These are phyloP conservation scores for Pseudochirops corinnae DNA, from an alignment of 2,797 vertebrate genomes.

Conservation along the genomic window DNA sequence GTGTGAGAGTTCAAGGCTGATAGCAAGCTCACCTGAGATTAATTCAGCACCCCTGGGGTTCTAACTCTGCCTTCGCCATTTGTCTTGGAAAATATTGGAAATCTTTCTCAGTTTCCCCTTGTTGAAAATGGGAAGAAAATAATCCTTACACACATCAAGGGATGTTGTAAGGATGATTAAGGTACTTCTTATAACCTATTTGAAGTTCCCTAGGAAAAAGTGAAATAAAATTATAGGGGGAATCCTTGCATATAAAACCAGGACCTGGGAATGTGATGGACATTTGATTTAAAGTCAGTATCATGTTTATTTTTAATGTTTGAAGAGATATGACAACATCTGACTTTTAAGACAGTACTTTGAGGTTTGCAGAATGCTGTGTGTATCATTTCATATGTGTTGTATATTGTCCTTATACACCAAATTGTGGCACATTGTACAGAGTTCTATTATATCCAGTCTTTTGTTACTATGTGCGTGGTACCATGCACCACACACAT, in stretches of 20 bases:
- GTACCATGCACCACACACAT: too few species aligned
- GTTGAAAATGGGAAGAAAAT: neutral
- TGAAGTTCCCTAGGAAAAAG: neutral
- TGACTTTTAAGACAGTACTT: neutral
- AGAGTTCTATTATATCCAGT: neutral
- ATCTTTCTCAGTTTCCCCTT: neutral
- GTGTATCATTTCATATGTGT: neutral
- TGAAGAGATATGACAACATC: neutral
- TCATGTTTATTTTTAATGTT: neutral
- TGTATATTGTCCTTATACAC: neutral
- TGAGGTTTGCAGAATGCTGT: neutral
- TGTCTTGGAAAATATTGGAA: neutral
- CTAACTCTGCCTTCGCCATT: neutral
- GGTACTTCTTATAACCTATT: neutral
- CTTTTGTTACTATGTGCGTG: neutral
- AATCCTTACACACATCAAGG: neutral
- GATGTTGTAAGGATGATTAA: neutral
- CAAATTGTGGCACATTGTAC: neutral
- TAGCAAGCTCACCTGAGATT: neutral
- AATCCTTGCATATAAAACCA: neutral
- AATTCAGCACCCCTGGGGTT: neutral
- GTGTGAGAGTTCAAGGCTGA: neutral
- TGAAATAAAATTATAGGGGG: neutral
- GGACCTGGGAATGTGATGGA: neutral
- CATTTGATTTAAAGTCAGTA: neutral